Evolutionary conservation across 2,888 invertebrate species (phyloP).

Genomic region (Azorinus chamasolen): DNA sequence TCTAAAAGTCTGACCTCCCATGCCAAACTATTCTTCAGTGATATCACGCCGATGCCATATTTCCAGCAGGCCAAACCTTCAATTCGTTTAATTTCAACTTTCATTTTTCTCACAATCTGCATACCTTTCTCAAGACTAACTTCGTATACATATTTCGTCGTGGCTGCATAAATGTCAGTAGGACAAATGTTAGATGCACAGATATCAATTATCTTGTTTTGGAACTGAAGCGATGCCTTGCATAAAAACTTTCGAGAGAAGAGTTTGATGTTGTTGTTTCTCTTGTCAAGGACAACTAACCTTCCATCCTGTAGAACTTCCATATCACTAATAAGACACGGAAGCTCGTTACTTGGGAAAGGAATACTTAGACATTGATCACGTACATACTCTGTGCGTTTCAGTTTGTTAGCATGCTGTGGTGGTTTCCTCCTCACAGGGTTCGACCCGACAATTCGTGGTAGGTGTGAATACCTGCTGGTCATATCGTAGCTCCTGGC

Average conservation of each 20-base stretch:
- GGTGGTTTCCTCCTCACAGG: background rate
- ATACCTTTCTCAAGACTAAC: conserved; percentile 35
- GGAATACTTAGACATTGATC: conserved; percentile 46
- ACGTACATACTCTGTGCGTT: conserved; percentile 18
- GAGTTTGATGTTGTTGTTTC: conserved; percentile 52
- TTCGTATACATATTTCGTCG: conserved; percentile 50
- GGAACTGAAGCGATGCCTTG: conserved; percentile 44
- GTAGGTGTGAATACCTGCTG: background rate
- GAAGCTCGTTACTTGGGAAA: conserved; percentile 39
- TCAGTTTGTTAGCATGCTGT: background rate
- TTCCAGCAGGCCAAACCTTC: conserved; percentile 54
- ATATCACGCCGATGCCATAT: conserved; percentile 45
- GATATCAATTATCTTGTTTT: conserved; percentile 39
- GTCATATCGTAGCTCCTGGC: background rate
- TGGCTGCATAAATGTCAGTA: conserved; percentile 42
- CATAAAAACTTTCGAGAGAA: conserved; percentile 33
- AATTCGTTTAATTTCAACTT: conserved; percentile 54
- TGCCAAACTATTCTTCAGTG: conserved; percentile 34
- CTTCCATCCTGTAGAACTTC: conserved; percentile 27
- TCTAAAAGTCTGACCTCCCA: conserved; percentile 56
- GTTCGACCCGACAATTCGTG: background rate
- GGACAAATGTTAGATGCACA: conserved; percentile 47
- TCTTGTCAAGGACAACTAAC: conserved; percentile 33
- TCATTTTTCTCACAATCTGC: conserved; percentile 35
- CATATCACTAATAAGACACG: conserved; percentile 35